Evolutionary conservation across 2,113 vertebrate genomes (phyloP), one percentile per base, ranked within the genome.

Genomic region (Spheniscus mendiculus): DNA sequence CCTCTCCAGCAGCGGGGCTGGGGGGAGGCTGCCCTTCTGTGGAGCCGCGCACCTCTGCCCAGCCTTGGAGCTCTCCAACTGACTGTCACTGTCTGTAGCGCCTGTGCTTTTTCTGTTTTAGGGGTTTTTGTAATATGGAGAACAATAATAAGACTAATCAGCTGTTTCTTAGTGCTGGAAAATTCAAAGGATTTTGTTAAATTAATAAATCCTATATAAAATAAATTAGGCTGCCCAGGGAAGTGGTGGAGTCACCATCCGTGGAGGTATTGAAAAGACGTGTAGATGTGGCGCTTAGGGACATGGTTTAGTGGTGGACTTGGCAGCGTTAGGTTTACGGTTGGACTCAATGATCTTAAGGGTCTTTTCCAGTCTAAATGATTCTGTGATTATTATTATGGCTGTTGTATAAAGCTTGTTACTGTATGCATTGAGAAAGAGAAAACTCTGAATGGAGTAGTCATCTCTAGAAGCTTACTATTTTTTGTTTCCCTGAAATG

Each of bases 1-100:
- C 30, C 21, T 32, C 61, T 7, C 42, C 12, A 9, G 42, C 42
- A 25, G 29, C 36, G 11, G 70, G 49, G 40, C 58, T 36, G 16
- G 15, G 50, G 42, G 56, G 19, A 34, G 23, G n/a, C 61, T 50
- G 44, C 21, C 40, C 59, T 27, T 27, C 59, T 29, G 50, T 19
- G 5, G 59, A 12, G 59, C 58, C 1, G 4, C 23, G 42, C 40
- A 8, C 44, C n/a, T 20, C 79, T 29, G 61, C 44, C n/a, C 2
- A 0, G 2, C 32, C 62, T 15, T 5, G 20, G 20, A 4, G 26
- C 53, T 25, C 23, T 15, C 15, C 2, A 4, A 7, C 6, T 16
- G 30, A 4, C 49, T 7, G 13, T 23, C 10, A 1, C 27, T 7
- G 20, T 9, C 55, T 3, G 0, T 5, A n/a, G 25, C 11, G 9